Conservation (phyloP, 2,888 invertebrate genomes). For the Mactromeris polynyma region DNA sequence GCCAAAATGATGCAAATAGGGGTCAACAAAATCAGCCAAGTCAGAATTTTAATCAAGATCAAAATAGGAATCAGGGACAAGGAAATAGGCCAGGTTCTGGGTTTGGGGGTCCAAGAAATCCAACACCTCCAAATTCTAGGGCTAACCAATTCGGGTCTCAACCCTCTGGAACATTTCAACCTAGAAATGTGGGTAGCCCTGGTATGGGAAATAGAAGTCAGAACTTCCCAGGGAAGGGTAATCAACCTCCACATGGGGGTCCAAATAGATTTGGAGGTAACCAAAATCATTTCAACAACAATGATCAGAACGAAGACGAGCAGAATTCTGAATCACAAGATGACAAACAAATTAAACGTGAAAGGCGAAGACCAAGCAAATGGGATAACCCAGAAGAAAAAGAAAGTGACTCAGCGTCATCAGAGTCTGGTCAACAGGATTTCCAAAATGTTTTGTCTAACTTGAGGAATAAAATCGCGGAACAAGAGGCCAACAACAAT, state of each 20-base stretch:
- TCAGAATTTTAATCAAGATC: slow-evolving; percentile 50
- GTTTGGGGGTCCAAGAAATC: slow-evolving; percentile 61
- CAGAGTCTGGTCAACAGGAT: slow-evolving; percentile 63
- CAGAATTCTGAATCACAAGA: slow-evolving; percentile 50
- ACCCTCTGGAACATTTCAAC: slow-evolving; percentile 17
- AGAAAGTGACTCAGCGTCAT: slow-evolving; percentile 48
- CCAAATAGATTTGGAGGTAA: slow-evolving; percentile 42
- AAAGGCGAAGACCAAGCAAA: slow-evolving; percentile 77
- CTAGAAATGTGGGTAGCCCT: slow-evolving; percentile 48
- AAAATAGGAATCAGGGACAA: slow-evolving; percentile 62
- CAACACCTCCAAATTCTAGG: slow-evolving; percentile 43
- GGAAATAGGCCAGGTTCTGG: slow-evolving; percentile 45
- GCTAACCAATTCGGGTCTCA: slow-evolving; percentile 48
- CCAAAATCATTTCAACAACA: slow-evolving; percentile 56
- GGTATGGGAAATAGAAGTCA: slow-evolving; percentile 60
- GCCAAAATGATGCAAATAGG: slow-evolving; percentile 49
- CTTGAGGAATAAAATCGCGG: slow-evolving; percentile 64
- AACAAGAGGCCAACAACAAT: slow-evolving; percentile 51
- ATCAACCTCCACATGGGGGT: slow-evolving; percentile 18
- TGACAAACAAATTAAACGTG: slow-evolving; percentile 67
- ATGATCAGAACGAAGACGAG: slow-evolving; percentile 45
- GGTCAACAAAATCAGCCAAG: slow-evolving; percentile 47
- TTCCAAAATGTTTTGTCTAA: slow-evolving; percentile 64
- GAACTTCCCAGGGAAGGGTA: slow-evolving; percentile 49
- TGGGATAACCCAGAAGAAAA: slow-evolving; percentile 76